Evolutionary conservation across 2,113 vertebrate species (phyloP), one percentile per base, ranked within the genome.

Genomic region (Epinephelus fuscoguttatus): DNA sequence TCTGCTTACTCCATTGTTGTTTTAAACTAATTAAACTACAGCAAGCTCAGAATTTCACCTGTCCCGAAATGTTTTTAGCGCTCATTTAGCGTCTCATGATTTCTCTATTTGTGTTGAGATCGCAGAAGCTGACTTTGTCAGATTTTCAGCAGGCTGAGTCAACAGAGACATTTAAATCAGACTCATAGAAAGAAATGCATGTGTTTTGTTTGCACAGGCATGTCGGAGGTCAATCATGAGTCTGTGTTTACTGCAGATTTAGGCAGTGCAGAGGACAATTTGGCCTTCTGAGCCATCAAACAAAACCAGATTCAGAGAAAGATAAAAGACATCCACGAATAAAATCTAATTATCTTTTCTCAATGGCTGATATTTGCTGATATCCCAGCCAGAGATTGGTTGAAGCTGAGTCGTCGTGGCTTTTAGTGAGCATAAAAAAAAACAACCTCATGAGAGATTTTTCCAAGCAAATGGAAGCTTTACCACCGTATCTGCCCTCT

Each of bases 11-110:
- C 63, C 74, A 59, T 68, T 33, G 33, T 81, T 73, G 81, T 80
- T 92, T 92, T 88, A 84, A 75, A 85, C 67, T 82, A 88, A 94
- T 94, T 68, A 85, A 86, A 88, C 71, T 15, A 9, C 11, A 47
- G 49, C 62, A 0, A 1, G 47, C 15, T 78, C 57, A 45, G 15
- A 81, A 61, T 27, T 70, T 57, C 37, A 81, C 59, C 23, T 55
- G 73, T 81, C 75, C 59, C 4, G 42, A 37, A 62, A 37, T 76
- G 15, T 64, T 61, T 71, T 59, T 25, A 37, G 56, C 1, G 11
- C 50, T 61, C 62, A 3, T 80, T 56, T 23, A 0, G 0, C 7
- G 45, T 55, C 12, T 10, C 9, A 3, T 9, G 19, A 45, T 68
- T 71, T 19, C 14, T 61, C 52, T 1, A 4, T 71, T 19, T 33